phyloP scores from a whole-genome alignment of 2,888 invertebrate species.

The Netelia inedita region DNA sequence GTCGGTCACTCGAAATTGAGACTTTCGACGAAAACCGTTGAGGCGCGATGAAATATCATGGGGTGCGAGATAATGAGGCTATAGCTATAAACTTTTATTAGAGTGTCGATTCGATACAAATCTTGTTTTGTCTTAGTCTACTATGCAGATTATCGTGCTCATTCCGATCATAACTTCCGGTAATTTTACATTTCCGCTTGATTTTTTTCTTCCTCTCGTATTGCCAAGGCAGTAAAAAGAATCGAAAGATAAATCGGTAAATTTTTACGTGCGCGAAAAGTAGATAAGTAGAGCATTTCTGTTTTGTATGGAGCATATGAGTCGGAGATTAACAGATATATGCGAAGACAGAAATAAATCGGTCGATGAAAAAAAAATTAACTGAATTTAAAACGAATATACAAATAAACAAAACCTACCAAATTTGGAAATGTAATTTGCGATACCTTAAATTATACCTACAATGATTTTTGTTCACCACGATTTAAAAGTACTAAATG shows the following conservation, averaged over 20 bases:
- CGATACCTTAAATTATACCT: too few relatives aligned
- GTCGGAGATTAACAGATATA: not conserved
- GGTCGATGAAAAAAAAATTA: not conserved
- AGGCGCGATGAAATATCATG: constrained; percentile 1
- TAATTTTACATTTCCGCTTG: constrained; percentile 33
- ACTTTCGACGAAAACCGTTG: constrained; percentile 21
- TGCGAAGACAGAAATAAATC: not conserved
- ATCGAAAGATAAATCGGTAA: constrained; percentile 1
- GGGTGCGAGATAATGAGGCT: not conserved
- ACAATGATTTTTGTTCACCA: too few relatives aligned
- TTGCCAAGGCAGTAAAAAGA: constrained; percentile 1
- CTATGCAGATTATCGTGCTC: not conserved
- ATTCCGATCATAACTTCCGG: constrained; percentile 50
- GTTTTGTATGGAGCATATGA: not conserved
- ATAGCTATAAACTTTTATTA: constrained; percentile 16
- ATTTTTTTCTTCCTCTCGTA: constrained; percentile 2
- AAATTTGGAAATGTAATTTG: too few relatives aligned
- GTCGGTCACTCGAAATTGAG: not conserved
- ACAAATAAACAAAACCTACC: too few relatives aligned
- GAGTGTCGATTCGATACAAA: constrained; percentile 7
- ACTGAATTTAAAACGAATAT: too few relatives aligned
- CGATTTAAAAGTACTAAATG: too few relatives aligned
- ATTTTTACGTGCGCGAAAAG: constrained; percentile 29
- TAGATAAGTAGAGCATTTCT: constrained; percentile 26
- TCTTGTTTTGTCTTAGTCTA: not conserved